Evolutionary conservation across 2,113 vertebrate genomes (phyloP), one percentile per base, ranked within the genome.

Genomic region (Sander lucioperca): DNA sequence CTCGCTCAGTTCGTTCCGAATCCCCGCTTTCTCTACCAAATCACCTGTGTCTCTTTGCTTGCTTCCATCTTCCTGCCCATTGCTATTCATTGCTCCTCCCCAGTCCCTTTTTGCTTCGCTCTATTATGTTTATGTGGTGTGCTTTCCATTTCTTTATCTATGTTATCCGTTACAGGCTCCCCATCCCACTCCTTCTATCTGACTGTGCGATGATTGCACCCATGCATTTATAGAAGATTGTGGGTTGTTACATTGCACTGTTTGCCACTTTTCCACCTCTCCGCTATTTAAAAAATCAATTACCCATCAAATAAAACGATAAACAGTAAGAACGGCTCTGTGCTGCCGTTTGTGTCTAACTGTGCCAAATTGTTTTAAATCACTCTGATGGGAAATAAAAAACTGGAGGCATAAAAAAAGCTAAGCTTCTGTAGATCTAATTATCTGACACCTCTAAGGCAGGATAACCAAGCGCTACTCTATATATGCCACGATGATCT

Each of bases 231-330:
- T 65, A 74, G 82, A 81, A 69, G 68, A 82, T 77, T 82, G 84
- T 79, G 72, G 64, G 79, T 74, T 74, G 77, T 83, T 83, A 80
- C 61, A 76, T 15, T n/a, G 62, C 53, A 47, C 70, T 58, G 66
- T 86, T 80, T 83, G 69, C 85, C 77, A 75, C 79, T 91, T 86
- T 88, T 65, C 80, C 36, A 66, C 69, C 76, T 75, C 65, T 82
- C 59, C 74, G 56, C 75, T 68, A 86, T 84, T 84, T 66, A 61
- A 91, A 86, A 91, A 86, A 90, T 93, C 88, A 89, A 88, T 93
- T 91, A 90, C 78, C 74, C 77, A 86, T 89, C 71, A 82, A 75
- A 86, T 86, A 88, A 85, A 92, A 77, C 47, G 59, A 81, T 81
- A 79, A 83, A 87, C 51, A 74, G 53, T 56, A 80, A 80, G 84